Base-by-base conservation (phyloP, 2,797 vertebrate genomes). In the Sebastes trivittatus region DNA sequence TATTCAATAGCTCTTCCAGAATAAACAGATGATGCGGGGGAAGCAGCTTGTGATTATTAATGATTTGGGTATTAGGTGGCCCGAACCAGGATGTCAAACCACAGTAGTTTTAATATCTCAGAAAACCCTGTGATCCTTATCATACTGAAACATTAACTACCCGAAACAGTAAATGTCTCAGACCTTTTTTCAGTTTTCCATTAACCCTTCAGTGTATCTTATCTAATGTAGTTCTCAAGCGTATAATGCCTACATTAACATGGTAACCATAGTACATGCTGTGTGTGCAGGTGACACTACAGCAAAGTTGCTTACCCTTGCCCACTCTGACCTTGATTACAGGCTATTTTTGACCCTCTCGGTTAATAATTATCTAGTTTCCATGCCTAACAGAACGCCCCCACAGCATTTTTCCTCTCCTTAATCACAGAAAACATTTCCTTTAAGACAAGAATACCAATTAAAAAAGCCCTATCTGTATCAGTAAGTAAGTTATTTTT, bases 311-410 rank as follows among this genome's bases (percentile, higher is more conserved):
- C 82, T 89, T 77, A 82, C 76, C 56, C 89, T 55, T 60, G 80
- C 62, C 89, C 79, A 82, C 65, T 77, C 66, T 71, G 81, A 89
- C 93, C 93, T 88, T 91, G 89, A 93, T 87, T 88, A 84, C 74
- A 77, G 67, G 86, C 88, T 86, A 81, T 87, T 88, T 91, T 91
- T 91, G 84, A 89, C 87, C 87, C 80, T 62, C 68, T 75, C 61
- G 52, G 94, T 95, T 94, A 95, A 94, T 94, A 27, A 94, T 94
- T 94, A 92, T 16, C 81, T 42, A 49, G 66, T 79, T 88, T 87
- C 74, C 80, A 78, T 77, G 86, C 72, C 63, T 36, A 80, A 83
- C 49, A 61, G 67, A 80, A 77, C 79, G 46, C 63, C 73, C 78
- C 78, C 61, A 7, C 62, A n/a, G 27, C 20, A 27, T 81, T 87